These are phyloP conservation scores for Trypoxylon attenuatum DNA, from an alignment of 2,888 invertebrate genomes.

Conservation along the genomic window DNA sequence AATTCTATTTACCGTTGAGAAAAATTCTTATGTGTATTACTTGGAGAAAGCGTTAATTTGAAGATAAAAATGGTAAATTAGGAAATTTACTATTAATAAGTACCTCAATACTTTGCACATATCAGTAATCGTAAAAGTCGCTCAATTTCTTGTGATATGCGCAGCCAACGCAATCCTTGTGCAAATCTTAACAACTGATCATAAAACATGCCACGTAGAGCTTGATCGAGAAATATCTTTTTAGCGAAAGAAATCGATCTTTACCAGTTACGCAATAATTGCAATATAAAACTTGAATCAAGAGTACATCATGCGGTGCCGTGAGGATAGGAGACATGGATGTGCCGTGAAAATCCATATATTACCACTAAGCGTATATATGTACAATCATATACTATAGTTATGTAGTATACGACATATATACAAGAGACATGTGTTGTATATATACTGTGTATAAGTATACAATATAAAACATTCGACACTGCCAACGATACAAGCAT, in stretches of 20 bases:
- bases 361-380: slow-evolving; percentile 41
- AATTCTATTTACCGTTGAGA: no score
- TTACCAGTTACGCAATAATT: background rate
- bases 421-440: no score
- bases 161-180: background rate
- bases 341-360: slow-evolving; percentile 68
- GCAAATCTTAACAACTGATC: background rate
- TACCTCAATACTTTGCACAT: no score
- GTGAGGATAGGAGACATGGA: slow-evolving; percentile 72
- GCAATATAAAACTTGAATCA: slow-evolving; percentile 1
- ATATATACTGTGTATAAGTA: slow-evolving; percentile 28
- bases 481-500: slow-evolving; percentile 27
- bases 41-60: no score
- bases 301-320: slow-evolving; percentile 67
- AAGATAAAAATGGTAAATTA: no score
- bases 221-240: background rate
- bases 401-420: background rate
- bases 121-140: no score
- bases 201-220: background rate
- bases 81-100: no score
- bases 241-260: background rate
- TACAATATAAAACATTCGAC: slow-evolving; percentile 31
- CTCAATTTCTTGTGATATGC: no score
- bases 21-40: no score
- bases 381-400: background rate